A percentile compares a stretch with the other conserved stretches of the same genome.
Evolutionary conservation across 2,797 vertebrate species (phyloP).

Genomic region (Siniperca obscura): DNA sequence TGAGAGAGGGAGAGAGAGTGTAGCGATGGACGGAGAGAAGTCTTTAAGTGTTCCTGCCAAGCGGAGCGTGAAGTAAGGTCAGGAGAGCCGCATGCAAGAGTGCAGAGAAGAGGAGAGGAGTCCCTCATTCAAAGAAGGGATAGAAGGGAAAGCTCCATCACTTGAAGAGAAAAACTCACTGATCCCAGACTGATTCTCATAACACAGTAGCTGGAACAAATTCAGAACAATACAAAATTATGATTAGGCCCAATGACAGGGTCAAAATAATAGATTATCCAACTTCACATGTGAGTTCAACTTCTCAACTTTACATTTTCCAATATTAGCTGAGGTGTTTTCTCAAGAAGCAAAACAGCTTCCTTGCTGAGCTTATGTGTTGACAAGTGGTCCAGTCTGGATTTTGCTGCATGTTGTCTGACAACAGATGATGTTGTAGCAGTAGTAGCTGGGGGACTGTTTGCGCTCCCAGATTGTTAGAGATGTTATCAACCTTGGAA

Average conservation of each 20-base stretch:
- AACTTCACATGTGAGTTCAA: too few species aligned
- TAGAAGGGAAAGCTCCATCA: conserved; percentile 24
- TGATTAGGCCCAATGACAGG: conserved; percentile 1
- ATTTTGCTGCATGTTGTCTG: conserved; percentile 10
- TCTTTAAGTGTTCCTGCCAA: conserved; percentile 71
- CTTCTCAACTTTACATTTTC: not conserved
- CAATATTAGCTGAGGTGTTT: not conserved
- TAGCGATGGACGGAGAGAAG: conserved; percentile 50
- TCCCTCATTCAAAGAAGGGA: conserved; percentile 19
- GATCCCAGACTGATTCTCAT: conserved; percentile 25
- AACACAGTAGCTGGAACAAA: conserved; percentile 3
- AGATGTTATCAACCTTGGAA: conserved; percentile 46
- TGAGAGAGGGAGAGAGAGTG: conserved; percentile 41
- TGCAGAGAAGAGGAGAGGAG: conserved; percentile 40
- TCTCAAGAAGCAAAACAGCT: not conserved
- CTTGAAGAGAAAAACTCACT: conserved; percentile 22
- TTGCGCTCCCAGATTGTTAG: conserved; percentile 22
- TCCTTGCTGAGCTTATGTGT: not conserved
- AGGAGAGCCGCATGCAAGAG: conserved; percentile 46
- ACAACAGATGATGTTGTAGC: conserved; percentile 21
- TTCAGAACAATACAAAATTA: conserved; percentile 10
- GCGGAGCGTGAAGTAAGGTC: conserved; percentile 74
- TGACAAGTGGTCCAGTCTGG: conserved; percentile 18
- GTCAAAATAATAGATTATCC: not conserved
- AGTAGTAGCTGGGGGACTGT: not conserved